A percentile compares a stretch with the other conserved stretches of the same genome.
Conservation (phyloP, 1,140 invertebrate species). For the Stenopsyche tienmushanensis region DNA sequence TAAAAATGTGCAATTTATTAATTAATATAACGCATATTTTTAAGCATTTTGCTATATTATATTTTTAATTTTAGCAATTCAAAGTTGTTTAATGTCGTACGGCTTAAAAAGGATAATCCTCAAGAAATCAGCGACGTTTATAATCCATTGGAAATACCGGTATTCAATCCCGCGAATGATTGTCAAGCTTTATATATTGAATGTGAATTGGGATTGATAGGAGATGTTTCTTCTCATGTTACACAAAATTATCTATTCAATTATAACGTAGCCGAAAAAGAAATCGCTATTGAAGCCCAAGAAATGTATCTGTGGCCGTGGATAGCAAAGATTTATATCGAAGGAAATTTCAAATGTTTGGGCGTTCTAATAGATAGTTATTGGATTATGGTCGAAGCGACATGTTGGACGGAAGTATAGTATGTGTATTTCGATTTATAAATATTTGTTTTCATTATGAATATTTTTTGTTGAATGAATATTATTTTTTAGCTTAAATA, state of each 20-base stretch:
- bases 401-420: conserved; percentile 55
- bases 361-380: conserved; percentile 63
- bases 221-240: conserved; percentile 13
- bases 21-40: no score
- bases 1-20: no score
- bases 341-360: conserved; percentile 66
- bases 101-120: conserved; percentile 4
- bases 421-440: no score
- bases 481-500: conserved; percentile 54
- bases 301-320: conserved; percentile 61
- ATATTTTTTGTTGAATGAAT: no score
- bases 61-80: conserved; percentile 40
- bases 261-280: conserved; percentile 16
- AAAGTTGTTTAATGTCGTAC: conserved; percentile 24
- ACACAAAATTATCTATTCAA: conserved; percentile 13
- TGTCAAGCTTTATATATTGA: conserved; percentile 47
- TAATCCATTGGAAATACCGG: no score
- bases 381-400: conserved; percentile 63
- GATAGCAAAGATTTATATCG: conserved; percentile 66
- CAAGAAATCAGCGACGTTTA: no score
- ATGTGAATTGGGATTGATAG: conserved; percentile 41
- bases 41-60: conserved; percentile 4
- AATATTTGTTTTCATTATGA: no score
- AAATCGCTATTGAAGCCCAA: conserved; percentile 33
- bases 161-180: no score